These are phyloP conservation scores for Drosophila heteroneura DNA, from an alignment of 2,888 invertebrate species.

Conservation along the genomic window DNA sequence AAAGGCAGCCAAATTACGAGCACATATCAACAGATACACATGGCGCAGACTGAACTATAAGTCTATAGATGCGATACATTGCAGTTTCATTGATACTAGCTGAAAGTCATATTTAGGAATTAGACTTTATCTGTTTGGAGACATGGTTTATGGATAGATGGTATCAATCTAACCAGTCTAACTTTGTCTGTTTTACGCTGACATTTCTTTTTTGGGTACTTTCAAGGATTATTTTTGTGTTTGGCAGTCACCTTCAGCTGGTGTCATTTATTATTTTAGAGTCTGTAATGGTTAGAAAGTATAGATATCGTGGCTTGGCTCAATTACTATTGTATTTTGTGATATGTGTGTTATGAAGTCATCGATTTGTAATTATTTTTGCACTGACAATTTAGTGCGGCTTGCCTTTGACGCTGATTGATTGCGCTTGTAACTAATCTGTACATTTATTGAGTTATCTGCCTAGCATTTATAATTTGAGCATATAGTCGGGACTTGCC, in stretches of 20 bases:
- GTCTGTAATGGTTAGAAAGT: constrained; percentile 59
- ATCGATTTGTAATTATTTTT: constrained; percentile 62
- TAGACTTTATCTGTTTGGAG: not conserved
- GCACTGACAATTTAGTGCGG: constrained; percentile 71
- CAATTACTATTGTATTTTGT: constrained; percentile 5
- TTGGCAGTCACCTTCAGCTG: constrained; percentile 8
- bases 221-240: not conserved
- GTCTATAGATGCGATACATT: not conserved
- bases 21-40: constrained; percentile 39
- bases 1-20: constrained; percentile 80
- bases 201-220: not conserved
- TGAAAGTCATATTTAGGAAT: constrained; percentile 20
- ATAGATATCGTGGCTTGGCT: constrained; percentile 26
- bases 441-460: constrained; percentile 81
- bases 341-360: constrained; percentile 48
- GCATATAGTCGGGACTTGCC: not conserved
- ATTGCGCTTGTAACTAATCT: constrained; percentile 78
- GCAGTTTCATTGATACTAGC: constrained; percentile 19
- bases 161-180: not conserved
- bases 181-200: not conserved
- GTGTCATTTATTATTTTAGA: constrained; percentile 39
- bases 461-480: constrained; percentile 74
- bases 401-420: constrained; percentile 74
- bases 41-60: not conserved
- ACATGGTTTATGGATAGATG: not conserved